phyloP scores from a whole-genome alignment of 2,113 vertebrate species.

The Eira barbara region DNA sequence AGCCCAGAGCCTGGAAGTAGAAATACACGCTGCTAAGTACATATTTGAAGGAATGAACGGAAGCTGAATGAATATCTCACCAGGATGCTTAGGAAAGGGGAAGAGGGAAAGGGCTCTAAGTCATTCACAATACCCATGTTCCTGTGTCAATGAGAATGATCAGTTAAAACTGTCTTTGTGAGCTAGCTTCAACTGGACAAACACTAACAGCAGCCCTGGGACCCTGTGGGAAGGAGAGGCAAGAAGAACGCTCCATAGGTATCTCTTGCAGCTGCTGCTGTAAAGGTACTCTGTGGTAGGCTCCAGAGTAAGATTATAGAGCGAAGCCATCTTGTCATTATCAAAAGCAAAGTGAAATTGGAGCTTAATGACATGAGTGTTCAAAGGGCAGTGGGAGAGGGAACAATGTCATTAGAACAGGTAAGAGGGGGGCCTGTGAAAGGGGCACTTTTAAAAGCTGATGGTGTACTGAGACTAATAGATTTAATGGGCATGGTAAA shows the following conservation, averaged over 20 bases:
- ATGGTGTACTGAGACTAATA: constrained; percentile 70
- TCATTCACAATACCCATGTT: not conserved
- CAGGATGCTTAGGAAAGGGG: not conserved
- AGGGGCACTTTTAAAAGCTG: constrained; percentile 58
- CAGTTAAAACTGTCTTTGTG: not conserved
- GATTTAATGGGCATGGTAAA: constrained; percentile 72
- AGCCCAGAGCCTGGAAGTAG: not conserved
- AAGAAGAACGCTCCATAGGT: constrained; percentile 59
- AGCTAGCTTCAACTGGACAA: not conserved
- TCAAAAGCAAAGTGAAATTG: constrained; percentile 50
- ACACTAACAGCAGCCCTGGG: constrained; percentile 28
- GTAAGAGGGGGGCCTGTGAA: constrained; percentile 62
- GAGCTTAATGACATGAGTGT: constrained; percentile 72
- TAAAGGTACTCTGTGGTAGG: constrained; percentile 44
- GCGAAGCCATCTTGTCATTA: constrained; percentile 51
- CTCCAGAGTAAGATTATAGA: constrained; percentile 53
- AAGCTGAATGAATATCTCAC: not conserved
- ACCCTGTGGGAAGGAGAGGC: constrained; percentile 42
- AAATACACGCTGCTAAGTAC: constrained; percentile 1
- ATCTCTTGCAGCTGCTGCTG: constrained; percentile 35
- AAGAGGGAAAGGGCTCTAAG: not conserved
- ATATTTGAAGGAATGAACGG: not conserved
- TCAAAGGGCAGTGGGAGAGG: constrained; percentile 60
- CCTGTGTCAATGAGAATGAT: not conserved
- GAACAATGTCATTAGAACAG: constrained; percentile 52